Evolutionary conservation across 2,888 invertebrate species (phyloP).

Genomic region (Hedya salicella): DNA sequence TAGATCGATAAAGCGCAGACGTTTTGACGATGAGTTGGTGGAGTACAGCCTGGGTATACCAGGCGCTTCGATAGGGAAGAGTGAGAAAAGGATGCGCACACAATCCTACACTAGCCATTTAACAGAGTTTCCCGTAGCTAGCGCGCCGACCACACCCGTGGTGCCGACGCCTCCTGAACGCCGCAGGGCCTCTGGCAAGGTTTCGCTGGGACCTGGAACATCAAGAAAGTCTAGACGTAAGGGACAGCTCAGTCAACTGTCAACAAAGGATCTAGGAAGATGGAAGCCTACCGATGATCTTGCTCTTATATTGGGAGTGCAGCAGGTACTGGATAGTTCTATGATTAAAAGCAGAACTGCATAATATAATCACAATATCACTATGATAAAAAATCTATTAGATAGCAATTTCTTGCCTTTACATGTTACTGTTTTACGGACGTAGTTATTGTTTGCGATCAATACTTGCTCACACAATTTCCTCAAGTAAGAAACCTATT

Average conservation of each 20-base stretch:
- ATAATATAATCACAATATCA: too few relatives aligned
- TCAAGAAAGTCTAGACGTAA: constrained; percentile 85
- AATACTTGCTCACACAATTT: too few relatives aligned
- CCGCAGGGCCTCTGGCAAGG: constrained; percentile 71
- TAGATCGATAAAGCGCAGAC: constrained; percentile 96
- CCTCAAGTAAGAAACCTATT: too few relatives aligned
- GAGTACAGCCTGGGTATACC: constrained; percentile 93
- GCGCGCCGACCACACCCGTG: constrained; percentile 53
- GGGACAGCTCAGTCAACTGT: constrained; percentile 88
- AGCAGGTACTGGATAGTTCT: constrained; percentile 86
- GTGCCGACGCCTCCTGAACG: constrained; percentile 65
- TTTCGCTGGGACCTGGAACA: constrained; percentile 68
- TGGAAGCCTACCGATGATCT: constrained; percentile 99
- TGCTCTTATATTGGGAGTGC: constrained; percentile 95
- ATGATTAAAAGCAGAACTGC: too few relatives aligned
- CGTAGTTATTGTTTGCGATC: too few relatives aligned
- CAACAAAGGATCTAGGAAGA: constrained; percentile 94
- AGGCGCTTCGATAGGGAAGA: constrained; percentile 80
- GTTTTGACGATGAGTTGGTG: constrained; percentile 98
- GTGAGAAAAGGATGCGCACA: constrained; percentile 77
- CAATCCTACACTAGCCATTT: constrained; percentile 82
- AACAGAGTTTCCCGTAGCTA: constrained; percentile 72
- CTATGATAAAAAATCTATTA: too few relatives aligned
- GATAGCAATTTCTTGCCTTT: too few relatives aligned
- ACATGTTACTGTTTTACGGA: too few relatives aligned